Evolutionary conservation across 2,797 vertebrate genomes (phyloP), one percentile per base, ranked within the genome.

Genomic region (Sebastes ruberrimus): DNA sequence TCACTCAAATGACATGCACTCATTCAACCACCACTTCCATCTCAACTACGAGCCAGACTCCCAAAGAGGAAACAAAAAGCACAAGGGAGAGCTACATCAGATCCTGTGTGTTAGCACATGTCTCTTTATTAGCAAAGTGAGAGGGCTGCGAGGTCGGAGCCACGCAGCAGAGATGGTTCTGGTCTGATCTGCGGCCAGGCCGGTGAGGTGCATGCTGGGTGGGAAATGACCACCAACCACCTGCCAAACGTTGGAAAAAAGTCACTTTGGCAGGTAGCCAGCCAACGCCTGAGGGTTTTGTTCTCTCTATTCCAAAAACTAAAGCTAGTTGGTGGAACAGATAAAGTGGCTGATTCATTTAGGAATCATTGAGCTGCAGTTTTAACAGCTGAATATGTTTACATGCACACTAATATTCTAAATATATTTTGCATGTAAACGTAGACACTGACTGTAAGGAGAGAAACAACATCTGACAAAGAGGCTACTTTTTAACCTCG

Each of bases 181-280:
- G 83, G 75, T 85, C 80, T 86, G 53, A 86, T 86, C 76, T 6
- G 74, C 2, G 5, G 78, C 85, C 84, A 81, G 83, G 69, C 42
- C 46, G 25, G 60, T 1, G 66, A 81, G 80, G 73, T 80, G 86
- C 85, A 83, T 82, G 82, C 88, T 89, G 88, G 86, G 90, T 88
- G 91, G 83, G 86, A 91, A 90, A 88, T 87, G 89, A 91, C 90
- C 89, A 81, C 83, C 57, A 79, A 78, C 71, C 71, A 87, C 81
- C 79, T 86, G 90, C 85, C 90, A 92, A 93, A 88, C 72, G 76
- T 74, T 83, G 63, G 78, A 88, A 72, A 88, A 77, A 69, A 83
- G 80, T 62, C 72, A 5, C 57, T 57, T 22, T 86, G 89, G 92
- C 84, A 32, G 38, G 69, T 1, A 14, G 69, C 88, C 92, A 91